These are phyloP conservation scores for Anticlea derivata DNA, from an alignment of 2,888 invertebrate species.

Conservation along the genomic window DNA sequence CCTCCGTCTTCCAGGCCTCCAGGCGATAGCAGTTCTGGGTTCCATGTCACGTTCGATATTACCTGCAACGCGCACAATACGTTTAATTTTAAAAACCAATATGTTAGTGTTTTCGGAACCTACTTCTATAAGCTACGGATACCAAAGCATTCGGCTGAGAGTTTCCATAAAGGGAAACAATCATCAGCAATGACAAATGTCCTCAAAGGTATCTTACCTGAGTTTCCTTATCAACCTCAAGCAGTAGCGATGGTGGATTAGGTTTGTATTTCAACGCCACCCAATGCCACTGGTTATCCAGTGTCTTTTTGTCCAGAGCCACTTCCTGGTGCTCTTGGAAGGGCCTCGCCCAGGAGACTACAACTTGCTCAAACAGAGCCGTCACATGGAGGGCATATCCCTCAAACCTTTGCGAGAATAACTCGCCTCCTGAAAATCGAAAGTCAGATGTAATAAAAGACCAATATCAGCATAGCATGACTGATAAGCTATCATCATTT, in stretches of 20 bases:
- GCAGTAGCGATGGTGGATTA: constrained; percentile 68
- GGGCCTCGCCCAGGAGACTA: constrained; percentile 83
- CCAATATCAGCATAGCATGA: too few relatives aligned
- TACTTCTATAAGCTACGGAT: too few relatives aligned
- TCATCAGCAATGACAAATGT: neutral
- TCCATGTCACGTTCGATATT: constrained; percentile 91
- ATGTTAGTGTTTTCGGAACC: too few relatives aligned
- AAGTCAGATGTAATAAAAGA: too few relatives aligned
- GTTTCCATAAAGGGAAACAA: too few relatives aligned
- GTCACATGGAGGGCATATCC: constrained; percentile 85
- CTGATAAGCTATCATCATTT: too few relatives aligned
- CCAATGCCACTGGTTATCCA: constrained; percentile 93
- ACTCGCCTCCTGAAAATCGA: constrained; percentile 84
- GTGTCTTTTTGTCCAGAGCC: constrained; percentile 86
- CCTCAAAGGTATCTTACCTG: constrained; percentile 46
- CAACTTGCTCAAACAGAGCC: constrained; percentile 84
- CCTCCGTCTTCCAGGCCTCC: constrained; percentile 89
- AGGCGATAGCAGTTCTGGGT: constrained; percentile 88
- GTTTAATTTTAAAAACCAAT: too few relatives aligned
- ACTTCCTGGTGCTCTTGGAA: constrained; percentile 83
- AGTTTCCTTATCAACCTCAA: constrained; percentile 69
- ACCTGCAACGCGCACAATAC: constrained; percentile 65
- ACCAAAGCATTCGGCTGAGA: too few relatives aligned
- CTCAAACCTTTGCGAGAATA: constrained; percentile 88
- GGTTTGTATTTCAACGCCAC: constrained; percentile 85